Evolutionary conservation across 2,797 vertebrate species (phyloP).

Genomic region (Galagoides demidoff): DNA sequence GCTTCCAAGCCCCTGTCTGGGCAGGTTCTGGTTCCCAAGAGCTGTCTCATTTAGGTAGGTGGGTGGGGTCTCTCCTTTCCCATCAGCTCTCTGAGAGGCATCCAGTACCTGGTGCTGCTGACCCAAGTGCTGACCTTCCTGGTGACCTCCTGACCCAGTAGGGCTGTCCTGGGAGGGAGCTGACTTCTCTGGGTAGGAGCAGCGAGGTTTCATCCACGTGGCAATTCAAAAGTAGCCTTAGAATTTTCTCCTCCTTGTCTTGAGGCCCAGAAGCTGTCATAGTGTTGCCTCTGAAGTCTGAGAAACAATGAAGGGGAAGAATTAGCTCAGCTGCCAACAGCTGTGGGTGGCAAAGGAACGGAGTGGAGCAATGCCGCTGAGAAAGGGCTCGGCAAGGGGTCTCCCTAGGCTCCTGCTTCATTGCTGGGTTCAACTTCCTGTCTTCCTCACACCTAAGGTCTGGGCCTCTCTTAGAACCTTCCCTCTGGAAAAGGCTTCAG

Average conservation of each 20-base stretch:
- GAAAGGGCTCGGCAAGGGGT: neutral
- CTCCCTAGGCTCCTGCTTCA: neutral
- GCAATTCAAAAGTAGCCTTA: neutral
- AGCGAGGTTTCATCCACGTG: neutral
- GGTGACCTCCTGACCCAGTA: neutral
- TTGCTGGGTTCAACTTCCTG: neutral
- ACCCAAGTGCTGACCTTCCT: neutral
- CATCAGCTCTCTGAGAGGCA: neutral
- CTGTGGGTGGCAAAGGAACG: neutral
- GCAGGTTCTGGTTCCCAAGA: neutral
- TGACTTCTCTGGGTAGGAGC: neutral
- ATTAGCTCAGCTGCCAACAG: neutral
- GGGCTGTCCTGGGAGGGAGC: neutral
- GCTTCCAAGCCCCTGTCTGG: neutral
- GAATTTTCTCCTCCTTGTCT: neutral
- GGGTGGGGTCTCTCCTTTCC: neutral
- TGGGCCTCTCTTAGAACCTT: neutral
- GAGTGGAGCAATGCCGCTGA: neutral
- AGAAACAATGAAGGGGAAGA: neutral
- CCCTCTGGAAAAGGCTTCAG: neutral
- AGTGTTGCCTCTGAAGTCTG: neutral
- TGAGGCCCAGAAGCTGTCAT: too few species aligned
- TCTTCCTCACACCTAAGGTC: neutral
- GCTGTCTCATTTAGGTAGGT: neutral
- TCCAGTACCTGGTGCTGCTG: neutral